Evolutionary conservation across 64 coral and sea anemone species (phyloP).

Genomic region (Porites australiensis): DNA sequence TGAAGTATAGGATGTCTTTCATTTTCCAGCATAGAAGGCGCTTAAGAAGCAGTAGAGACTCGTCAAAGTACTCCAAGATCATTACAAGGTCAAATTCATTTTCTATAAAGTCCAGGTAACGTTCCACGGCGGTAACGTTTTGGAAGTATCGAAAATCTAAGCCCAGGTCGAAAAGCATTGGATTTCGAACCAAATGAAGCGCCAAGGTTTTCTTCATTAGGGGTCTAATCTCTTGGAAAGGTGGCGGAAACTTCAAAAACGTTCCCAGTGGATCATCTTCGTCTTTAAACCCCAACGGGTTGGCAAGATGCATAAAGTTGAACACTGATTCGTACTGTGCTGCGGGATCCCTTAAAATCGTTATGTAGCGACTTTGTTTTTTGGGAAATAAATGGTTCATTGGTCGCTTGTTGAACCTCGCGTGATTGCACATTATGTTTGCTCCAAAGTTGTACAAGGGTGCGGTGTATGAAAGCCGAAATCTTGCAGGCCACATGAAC

Average conservation of each 20-base stretch:
- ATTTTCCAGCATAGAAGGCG: constrained; percentile 77
- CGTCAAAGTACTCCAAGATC: constrained; percentile 95
- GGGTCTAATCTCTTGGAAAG: constrained; percentile 65
- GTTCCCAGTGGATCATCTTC: constrained; percentile 80
- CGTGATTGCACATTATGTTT: constrained; percentile 89
- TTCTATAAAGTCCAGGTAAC: constrained; percentile 73
- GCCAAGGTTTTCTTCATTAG: constrained; percentile 75
- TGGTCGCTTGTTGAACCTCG: constrained; percentile 71
- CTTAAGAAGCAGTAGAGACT: constrained; percentile 83
- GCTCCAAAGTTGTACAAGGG: constrained; percentile 66
- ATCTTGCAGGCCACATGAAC: constrained; percentile 82
- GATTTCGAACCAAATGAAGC: constrained; percentile 81
- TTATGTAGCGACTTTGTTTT: constrained; percentile 61
- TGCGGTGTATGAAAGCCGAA: constrained; percentile 81
- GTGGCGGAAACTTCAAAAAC: constrained; percentile 80
- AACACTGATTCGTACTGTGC: constrained; percentile 90
- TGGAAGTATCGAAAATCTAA: constrained; percentile 91
- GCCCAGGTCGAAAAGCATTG: constrained; percentile 91
- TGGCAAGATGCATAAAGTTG: constrained; percentile 89
- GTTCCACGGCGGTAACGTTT: constrained; percentile 74
- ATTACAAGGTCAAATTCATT: constrained; percentile 82
- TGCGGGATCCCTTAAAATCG: constrained; percentile 77
- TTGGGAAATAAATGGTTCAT: constrained; percentile 89
- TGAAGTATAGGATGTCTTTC: constrained; percentile 90
- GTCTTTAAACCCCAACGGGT: constrained; percentile 67